Evolutionary conservation across 2,888 invertebrate genomes (phyloP).

Genomic region (Trichopoda pennipes): DNA sequence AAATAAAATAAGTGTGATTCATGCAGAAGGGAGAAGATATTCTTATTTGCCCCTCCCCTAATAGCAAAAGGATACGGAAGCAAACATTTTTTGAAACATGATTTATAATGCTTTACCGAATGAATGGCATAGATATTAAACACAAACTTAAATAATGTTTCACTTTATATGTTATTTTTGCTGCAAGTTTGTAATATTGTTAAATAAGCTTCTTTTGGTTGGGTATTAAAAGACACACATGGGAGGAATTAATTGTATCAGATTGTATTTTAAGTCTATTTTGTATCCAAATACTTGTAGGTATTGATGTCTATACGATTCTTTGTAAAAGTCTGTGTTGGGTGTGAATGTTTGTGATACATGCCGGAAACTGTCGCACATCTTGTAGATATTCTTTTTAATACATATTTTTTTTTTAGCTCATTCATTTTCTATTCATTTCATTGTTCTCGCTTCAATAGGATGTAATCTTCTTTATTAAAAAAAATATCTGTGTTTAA

Average conservation of each 20-base stretch:
- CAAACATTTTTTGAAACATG: slow-evolving; percentile 24
- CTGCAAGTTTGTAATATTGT: slow-evolving; percentile 15
- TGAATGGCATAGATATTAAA: neutral
- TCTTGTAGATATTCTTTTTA: slow-evolving; percentile 22
- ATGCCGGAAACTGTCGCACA: slow-evolving; percentile 56
- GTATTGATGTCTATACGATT: neutral
- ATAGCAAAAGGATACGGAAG: neutral
- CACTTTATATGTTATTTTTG: neutral
- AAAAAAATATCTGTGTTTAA: slow-evolving; percentile 12
- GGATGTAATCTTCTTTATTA: slow-evolving; percentile 51
- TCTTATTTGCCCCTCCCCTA: slow-evolving; percentile 1
- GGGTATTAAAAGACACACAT: slow-evolving; percentile 19
- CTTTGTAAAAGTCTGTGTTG: neutral
- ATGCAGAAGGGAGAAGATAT: neutral
- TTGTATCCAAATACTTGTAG: slow-evolving; percentile 1
- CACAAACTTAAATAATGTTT: slow-evolving; percentile 37
- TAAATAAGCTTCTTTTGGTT: slow-evolving; percentile 18
- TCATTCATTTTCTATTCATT: slow-evolving; percentile 21
- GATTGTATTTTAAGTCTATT: slow-evolving; percentile 18
- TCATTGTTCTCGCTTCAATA: slow-evolving; percentile 45
- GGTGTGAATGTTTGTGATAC: neutral
- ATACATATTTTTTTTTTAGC: no score
- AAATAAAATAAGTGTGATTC: slow-evolving; percentile 13
- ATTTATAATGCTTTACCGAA: neutral
- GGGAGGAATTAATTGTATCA: slow-evolving; percentile 25